Conservation (phyloP, 2,113 vertebrate species). For the Myxocyprinus asiaticus region DNA sequence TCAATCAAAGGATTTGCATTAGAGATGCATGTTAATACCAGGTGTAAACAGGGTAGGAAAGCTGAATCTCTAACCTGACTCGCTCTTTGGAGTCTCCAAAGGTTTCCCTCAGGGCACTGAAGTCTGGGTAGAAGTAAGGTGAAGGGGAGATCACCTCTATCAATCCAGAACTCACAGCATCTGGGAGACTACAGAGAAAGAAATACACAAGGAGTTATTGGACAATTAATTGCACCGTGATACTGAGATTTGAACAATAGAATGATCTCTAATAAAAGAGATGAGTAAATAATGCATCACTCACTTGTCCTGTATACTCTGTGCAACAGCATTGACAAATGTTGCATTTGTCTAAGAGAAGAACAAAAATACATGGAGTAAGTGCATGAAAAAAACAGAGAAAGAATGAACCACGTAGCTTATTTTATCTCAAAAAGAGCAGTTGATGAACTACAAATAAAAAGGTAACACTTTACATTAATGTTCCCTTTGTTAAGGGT, state of each 20-base stretch:
- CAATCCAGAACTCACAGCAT: slow-evolving; percentile 76
- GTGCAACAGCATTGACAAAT: slow-evolving; percentile 74
- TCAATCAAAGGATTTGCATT: no score
- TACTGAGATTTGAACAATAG: no score
- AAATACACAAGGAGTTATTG: neutral
- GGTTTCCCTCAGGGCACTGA: slow-evolving; percentile 68
- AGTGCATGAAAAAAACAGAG: neutral
- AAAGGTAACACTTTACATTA: no score
- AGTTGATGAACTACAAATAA: no score
- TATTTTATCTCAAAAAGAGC: no score
- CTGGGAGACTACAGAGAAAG: slow-evolving; percentile 72
- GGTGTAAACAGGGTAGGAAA: no score
- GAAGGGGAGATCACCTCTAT: slow-evolving; percentile 83
- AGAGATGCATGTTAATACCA: no score
- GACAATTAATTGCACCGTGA: neutral
- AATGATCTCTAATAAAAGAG: no score
- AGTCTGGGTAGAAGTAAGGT: slow-evolving; percentile 77
- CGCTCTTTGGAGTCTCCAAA: slow-evolving; percentile 76
- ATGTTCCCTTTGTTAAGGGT: no score
- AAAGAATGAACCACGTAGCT: neutral
- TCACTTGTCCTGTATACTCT: slow-evolving; percentile 78
- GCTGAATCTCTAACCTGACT: slow-evolving; percentile 74
- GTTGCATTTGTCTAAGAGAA: slow-evolving; percentile 73
- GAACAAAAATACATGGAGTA: neutral
- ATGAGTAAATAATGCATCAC: slow-evolving; percentile 47